Conservation (phyloP, 2,113 vertebrate species). For the Tapirus terrestris region DNA sequence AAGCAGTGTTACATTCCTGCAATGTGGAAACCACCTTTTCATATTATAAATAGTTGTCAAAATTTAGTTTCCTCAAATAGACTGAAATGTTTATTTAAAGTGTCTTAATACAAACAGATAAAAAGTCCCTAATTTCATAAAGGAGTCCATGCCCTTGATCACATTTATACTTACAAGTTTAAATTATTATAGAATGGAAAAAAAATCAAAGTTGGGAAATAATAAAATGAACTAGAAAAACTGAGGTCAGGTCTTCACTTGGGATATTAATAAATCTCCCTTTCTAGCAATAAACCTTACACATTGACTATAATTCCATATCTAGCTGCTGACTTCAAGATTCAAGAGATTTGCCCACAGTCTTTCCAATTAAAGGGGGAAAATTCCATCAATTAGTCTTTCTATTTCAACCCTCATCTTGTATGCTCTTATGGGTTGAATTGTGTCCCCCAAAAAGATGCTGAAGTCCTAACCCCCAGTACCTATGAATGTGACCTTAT, state of each 20-base stretch:
- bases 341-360: not conserved
- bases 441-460: not conserved
- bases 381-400: not conserved
- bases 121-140: constrained; percentile 31
- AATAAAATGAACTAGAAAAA: constrained; percentile 25
- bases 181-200: not conserved
- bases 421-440: not conserved
- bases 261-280: not conserved
- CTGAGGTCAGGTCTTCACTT: not conserved
- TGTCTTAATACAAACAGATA: not conserved
- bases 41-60: constrained; percentile 33
- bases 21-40: constrained; percentile 19
- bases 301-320: not conserved
- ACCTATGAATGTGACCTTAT: not conserved
- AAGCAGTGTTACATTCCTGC: not conserved
- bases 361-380: not conserved
- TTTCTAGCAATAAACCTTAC: not conserved
- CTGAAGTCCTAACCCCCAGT: not conserved
- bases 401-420: not conserved
- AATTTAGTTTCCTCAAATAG: constrained; percentile 29
- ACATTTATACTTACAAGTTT: not conserved
- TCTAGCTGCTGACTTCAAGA: not conserved
- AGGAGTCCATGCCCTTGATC: not conserved
- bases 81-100: not conserved
- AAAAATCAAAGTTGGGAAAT: not conserved